A percentile compares a stretch with the other conserved stretches of the same genome.
Evolutionary conservation across 2,888 invertebrate genomes (phyloP).

Genomic region (Hymenopus coronatus): DNA sequence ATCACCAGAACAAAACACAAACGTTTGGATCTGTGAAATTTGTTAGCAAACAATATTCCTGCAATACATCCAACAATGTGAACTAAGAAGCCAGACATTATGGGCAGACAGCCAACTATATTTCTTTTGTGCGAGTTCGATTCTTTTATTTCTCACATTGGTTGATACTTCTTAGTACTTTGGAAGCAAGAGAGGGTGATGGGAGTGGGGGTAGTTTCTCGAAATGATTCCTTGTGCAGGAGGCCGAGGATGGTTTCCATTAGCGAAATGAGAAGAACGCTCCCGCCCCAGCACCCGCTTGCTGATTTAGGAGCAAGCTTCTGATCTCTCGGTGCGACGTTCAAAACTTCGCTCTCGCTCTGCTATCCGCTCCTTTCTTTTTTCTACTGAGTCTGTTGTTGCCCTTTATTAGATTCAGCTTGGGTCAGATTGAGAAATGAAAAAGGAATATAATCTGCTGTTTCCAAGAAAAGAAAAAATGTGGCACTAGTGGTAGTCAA

Average conservation of each 20-base stretch:
- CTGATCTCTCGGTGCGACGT: constrained; percentile 21
- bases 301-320: constrained; percentile 31
- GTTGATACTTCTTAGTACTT: not conserved
- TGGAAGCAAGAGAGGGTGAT: not conserved
- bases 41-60: not conserved
- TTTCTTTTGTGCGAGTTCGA: not conserved
- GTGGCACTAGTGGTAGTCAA: not conserved
- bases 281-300: not conserved
- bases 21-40: not conserved
- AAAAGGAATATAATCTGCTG: constrained; percentile 11
- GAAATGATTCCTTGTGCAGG: constrained; percentile 16
- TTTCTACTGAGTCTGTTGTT: constrained; percentile 20
- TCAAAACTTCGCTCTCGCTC: not conserved
- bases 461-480: not conserved
- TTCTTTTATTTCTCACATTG: constrained; percentile 2
- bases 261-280: constrained; percentile 31
- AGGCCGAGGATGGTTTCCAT: constrained; percentile 26
- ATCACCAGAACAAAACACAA: not conserved
- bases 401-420: constrained; percentile 32
- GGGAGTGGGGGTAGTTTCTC: not conserved
- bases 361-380: not conserved
- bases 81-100: not conserved
- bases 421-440: constrained; percentile 16
- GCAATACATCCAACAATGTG: not conserved
- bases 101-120: not conserved